phyloP scores from a whole-genome alignment of 2,888 invertebrate genomes.

The Celastrina argiolus region DNA sequence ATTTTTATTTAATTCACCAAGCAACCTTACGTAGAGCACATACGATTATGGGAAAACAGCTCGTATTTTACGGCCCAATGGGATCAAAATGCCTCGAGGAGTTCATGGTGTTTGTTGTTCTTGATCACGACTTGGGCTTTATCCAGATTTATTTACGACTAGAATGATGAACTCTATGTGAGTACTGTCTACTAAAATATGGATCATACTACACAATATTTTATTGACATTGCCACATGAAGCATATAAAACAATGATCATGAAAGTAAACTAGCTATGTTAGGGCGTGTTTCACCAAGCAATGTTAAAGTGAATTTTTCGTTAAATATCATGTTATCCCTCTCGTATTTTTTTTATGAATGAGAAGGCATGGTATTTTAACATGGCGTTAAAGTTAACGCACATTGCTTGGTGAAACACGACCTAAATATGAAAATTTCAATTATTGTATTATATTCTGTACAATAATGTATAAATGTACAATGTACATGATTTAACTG shows the following conservation, averaged over 20 bases:
- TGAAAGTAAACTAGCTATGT: too few relatives aligned
- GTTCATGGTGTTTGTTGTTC: constrained; percentile 1
- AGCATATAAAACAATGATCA: neutral
- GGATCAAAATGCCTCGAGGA: neutral
- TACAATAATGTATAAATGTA: too few relatives aligned
- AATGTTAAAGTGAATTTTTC: too few relatives aligned
- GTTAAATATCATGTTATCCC: too few relatives aligned
- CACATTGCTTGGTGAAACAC: too few relatives aligned
- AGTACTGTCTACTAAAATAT: neutral
- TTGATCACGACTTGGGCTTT: constrained; percentile 17
- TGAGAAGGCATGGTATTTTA: too few relatives aligned
- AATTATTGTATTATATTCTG: too few relatives aligned
- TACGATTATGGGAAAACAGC: neutral
- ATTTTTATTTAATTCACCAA: constrained; percentile 1
- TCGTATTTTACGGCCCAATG: neutral
- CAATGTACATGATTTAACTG: too few relatives aligned
- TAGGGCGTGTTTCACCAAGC: too few relatives aligned
- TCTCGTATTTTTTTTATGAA: too few relatives aligned
- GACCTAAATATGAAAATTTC: too few relatives aligned
- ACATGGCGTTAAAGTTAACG: too few relatives aligned
- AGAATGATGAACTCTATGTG: constrained; percentile 11
- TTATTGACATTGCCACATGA: neutral
- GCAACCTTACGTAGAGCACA: neutral
- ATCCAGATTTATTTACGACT: constrained; percentile 15
- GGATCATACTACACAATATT: neutral